Base-by-base conservation (phyloP, 2,113 vertebrate species). In the Stigmatopora argus region DNA sequence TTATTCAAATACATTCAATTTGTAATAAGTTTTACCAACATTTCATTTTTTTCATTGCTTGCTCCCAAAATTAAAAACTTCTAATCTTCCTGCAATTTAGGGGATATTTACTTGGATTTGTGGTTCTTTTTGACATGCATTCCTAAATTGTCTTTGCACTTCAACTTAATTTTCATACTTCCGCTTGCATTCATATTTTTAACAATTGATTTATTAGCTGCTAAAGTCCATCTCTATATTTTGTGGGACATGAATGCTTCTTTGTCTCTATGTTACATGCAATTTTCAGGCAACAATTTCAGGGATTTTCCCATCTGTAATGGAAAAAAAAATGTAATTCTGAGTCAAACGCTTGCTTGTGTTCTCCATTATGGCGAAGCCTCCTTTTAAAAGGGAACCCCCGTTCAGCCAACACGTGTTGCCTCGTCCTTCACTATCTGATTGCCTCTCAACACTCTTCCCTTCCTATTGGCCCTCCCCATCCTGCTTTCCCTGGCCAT, bases 391-490 rank as follows among this genome's bases (percentile, higher is more conserved):
- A 68, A 66, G 70, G 55, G 65, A 70, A 7, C 64, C 73, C 75
- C 77, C 64, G 7, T 5, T 14, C 23, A 13, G 4, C 51, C 46
- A 31, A 7, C 67, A 75, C 58, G 65, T 67, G 62, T 67, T 69
- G 67, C 74, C 56, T 77, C 64, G 72, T 81, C 79, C 71, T 75
- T 79, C 63, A 65, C 70, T 74, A 71, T 81, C 68, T 74, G 64
- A 78, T 75, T 71, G 34, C 72, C 76, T 72, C 77, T 78, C 65
- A 69, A 70, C 83, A 69, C 72, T 63, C 79, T 74, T 80, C 79
- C 47, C 60, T 77, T 82, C 69, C 48, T 59, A 65, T 82, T 74
- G 68, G 63, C 41, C 64, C 46, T 46, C 70, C 69, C 66, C 60
- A 61, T 59, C 69, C 46, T 64, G 73, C 72, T 69, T 74, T 74